Percentiles rank a stretch among this genome's conserved stretches.
phyloP scores from a whole-genome alignment of 2,113 vertebrate species.

The Girardinichthys multiradiatus region DNA sequence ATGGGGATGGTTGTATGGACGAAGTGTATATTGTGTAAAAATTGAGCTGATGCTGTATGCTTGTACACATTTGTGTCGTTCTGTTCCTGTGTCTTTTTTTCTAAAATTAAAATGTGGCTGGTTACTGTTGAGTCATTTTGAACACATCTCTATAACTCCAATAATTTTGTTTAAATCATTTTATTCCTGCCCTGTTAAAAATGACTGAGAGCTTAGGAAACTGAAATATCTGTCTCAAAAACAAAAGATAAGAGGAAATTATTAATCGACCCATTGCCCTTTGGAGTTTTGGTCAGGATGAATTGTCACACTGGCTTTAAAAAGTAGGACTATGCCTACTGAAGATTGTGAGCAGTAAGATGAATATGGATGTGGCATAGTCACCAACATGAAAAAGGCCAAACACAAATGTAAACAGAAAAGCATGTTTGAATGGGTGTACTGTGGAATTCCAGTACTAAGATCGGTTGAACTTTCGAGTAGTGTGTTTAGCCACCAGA shows the following conservation, averaged over 20 bases:
- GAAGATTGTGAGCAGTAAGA: neutral
- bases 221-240: conserved; percentile 51
- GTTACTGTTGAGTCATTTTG: conserved; percentile 46
- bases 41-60: no score
- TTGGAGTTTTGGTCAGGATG: conserved; percentile 6
- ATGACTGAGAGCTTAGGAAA: conserved; percentile 49
- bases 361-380: neutral
- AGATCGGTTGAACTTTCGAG: no score
- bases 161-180: conserved; percentile 44
- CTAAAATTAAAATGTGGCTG: no score
- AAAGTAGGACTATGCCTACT: neutral
- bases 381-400: no score
- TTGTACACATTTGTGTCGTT: no score
- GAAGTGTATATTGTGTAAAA: no score
- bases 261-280: neutral
- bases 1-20: no score
- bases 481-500: no score
- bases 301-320: conserved; percentile 10
- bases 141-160: conserved; percentile 44
- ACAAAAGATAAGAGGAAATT: conserved; percentile 18
- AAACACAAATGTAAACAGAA: no score
- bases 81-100: no score
- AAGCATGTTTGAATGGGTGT: no score
- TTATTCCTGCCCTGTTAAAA: conserved; percentile 53
- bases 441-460: no score